A percentile compares a stretch with the other conserved stretches of the same genome.
Conservation (phyloP, 1,140 invertebrate genomes). For the Aphaenogaster rudis region DNA sequence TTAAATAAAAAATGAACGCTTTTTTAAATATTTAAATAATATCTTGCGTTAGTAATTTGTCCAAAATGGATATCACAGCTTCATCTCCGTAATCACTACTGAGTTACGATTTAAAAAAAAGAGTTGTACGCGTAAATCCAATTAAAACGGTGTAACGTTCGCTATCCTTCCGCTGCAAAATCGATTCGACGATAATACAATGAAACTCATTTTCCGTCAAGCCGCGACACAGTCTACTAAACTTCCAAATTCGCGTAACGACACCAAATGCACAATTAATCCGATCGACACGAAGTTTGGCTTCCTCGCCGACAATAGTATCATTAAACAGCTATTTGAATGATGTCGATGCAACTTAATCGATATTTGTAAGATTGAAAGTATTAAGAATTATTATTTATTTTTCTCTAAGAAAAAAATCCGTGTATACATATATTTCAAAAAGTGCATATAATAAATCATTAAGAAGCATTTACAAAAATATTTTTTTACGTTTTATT, state of each 20-base stretch:
- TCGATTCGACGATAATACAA: slow-evolving; percentile 44
- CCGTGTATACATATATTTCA: too few species aligned
- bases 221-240: slow-evolving; percentile 1
- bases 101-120: slow-evolving; percentile 5
- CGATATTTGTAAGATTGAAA: background rate
- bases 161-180: background rate
- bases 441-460: too few species aligned
- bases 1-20: background rate
- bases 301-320: slow-evolving; percentile 12
- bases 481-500: too few species aligned
- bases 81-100: background rate
- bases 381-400: background rate
- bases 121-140: background rate
- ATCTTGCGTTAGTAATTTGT: background rate
- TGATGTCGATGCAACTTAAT: background rate
- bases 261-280: slow-evolving; percentile 30
- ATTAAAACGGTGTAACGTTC: slow-evolving; percentile 17
- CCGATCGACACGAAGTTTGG: slow-evolving; percentile 27
- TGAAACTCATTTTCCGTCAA: slow-evolving; percentile 36
- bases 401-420: background rate
- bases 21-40: background rate
- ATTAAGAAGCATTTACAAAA: too few species aligned
- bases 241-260: slow-evolving; percentile 16
- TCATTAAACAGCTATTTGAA: background rate
- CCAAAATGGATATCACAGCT: background rate